Conservation (phyloP, 1,140 invertebrate genomes). For the Apis cerana region DNA sequence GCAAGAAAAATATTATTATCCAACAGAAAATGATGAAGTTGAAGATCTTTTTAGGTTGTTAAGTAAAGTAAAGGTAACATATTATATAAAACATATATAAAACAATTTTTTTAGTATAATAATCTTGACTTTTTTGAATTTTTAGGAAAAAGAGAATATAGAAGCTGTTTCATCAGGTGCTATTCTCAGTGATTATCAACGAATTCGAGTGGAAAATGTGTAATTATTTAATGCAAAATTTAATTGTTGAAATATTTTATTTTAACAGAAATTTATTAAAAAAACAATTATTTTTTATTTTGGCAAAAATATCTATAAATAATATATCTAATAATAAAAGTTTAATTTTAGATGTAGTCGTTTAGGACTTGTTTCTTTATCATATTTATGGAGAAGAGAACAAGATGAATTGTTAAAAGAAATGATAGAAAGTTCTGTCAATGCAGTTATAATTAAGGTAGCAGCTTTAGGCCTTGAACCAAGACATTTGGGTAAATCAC, state of each 20-base stretch:
- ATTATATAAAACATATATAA: slow-evolving; percentile 3
- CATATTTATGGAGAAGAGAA: slow-evolving; percentile 96
- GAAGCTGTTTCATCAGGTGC: slow-evolving; percentile 98
- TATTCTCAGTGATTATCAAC: slow-evolving; percentile 98
- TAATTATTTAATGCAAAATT: slow-evolving; percentile 83
- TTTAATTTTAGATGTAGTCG: slow-evolving; percentile 89
- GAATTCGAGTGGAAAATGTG: slow-evolving; percentile 98
- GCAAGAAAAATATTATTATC: slow-evolving; percentile 91
- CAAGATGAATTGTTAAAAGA: slow-evolving; percentile 97
- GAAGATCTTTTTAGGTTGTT: slow-evolving; percentile 97
- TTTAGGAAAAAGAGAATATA: slow-evolving; percentile 89
- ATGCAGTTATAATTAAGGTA: slow-evolving; percentile 98
- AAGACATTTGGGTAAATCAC: slow-evolving; percentile 93
- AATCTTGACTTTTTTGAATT: slow-evolving; percentile 35
- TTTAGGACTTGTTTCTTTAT: slow-evolving; percentile 92
- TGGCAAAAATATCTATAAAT: neutral
- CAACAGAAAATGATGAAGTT: slow-evolving; percentile 97
- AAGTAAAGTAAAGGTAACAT: slow-evolving; percentile 88
- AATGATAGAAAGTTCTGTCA: slow-evolving; percentile 96
- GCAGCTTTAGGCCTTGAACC: slow-evolving; percentile 95
- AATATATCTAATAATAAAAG: slow-evolving; percentile 26
- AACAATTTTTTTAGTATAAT: neutral
- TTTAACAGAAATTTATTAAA: neutral
- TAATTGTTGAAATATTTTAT: neutral
- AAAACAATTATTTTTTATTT: slow-evolving; percentile 14